These are phyloP conservation scores for Drosophila flavopinicola DNA, from an alignment of 2,888 invertebrate genomes.

Conservation along the genomic window DNA sequence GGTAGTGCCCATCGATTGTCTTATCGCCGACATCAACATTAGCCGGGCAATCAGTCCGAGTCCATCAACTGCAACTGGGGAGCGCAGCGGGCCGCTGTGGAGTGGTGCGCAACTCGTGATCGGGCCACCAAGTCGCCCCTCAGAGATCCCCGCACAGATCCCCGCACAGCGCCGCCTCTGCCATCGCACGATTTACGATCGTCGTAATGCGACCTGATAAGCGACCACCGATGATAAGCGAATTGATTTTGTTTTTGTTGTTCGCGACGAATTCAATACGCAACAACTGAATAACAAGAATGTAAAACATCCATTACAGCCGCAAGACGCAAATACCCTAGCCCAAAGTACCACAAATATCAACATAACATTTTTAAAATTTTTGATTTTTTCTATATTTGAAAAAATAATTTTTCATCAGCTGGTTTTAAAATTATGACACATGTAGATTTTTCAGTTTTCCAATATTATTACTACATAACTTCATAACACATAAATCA, in stretches of 20 bases:
- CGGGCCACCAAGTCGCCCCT: constrained; percentile 2
- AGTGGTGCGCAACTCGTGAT: constrained; percentile 49
- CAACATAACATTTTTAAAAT: too few species aligned
- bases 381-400: too few species aligned
- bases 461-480: too few species aligned
- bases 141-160: neutral
- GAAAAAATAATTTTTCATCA: too few species aligned
- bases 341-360: neutral
- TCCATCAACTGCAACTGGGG: constrained; percentile 22
- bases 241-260: constrained; percentile 27
- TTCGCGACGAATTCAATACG: constrained; percentile 21
- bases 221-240: constrained; percentile 46
- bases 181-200: constrained; percentile 40
- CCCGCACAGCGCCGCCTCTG: neutral
- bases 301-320: constrained; percentile 33
- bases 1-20: constrained; percentile 25
- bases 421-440: too few species aligned
- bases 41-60: constrained; percentile 12
- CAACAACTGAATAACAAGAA: constrained; percentile 25
- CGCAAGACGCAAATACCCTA: constrained; percentile 19
- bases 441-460: too few species aligned
- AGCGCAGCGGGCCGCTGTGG: neutral
- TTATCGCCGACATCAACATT: constrained; percentile 27
- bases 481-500: too few species aligned
- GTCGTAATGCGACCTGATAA: constrained; percentile 47